A percentile compares a stretch with the other conserved stretches of the same genome.
These are phyloP conservation scores for Toxostoma redivivum DNA, from an alignment of 2,113 vertebrate species.

Conservation along the genomic window DNA sequence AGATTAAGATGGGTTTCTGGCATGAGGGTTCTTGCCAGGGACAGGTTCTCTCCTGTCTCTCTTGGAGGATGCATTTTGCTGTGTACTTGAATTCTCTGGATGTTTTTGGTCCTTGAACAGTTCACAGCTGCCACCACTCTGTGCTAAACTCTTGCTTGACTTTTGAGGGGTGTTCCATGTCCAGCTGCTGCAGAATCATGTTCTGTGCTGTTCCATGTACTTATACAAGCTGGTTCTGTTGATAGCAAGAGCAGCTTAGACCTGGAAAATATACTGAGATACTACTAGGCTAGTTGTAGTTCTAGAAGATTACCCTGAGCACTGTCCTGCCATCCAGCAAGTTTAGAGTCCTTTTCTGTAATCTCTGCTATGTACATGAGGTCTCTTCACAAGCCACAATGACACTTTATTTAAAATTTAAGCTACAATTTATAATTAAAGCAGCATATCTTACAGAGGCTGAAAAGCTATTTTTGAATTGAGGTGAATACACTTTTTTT, in stretches of 20 bases:
- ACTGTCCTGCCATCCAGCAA: neutral
- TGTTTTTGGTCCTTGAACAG: neutral
- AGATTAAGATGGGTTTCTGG: neutral
- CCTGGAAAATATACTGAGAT: neutral
- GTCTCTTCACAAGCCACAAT: neutral
- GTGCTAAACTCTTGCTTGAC: neutral
- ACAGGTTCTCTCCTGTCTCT: neutral
- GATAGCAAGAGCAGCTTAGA: neutral
- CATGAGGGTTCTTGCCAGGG: neutral
- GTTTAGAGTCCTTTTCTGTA: neutral
- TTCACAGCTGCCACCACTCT: neutral
- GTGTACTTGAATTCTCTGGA: neutral
- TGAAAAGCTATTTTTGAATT: neutral
- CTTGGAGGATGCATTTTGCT: neutral
- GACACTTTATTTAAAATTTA: neutral
- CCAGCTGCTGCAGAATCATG: neutral
- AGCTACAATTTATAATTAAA: neutral
- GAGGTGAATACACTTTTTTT: neutral
- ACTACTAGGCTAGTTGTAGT: neutral
- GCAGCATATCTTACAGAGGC: neutral
- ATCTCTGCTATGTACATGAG: neutral
- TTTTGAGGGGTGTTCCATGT: neutral
- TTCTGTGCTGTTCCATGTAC: neutral
- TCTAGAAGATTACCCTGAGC: neutral
- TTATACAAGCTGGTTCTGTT: neutral